Base-by-base conservation (phyloP, 2,797 vertebrate species). In the Lithobates pipiens region DNA sequence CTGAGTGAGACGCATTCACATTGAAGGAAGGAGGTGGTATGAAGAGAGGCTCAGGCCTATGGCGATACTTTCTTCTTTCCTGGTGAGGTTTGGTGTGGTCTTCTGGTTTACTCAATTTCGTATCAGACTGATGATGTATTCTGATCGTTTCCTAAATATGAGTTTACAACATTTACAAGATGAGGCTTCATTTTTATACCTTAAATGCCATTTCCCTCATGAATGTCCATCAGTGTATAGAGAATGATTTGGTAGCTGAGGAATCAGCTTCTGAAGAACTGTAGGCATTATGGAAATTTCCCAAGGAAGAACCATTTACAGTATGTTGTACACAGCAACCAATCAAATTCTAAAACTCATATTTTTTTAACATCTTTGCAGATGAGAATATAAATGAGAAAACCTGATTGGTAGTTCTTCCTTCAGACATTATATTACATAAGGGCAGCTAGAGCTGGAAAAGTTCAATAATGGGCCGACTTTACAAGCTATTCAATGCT, bases 31-130 rank as follows among this genome's bases (percentile, higher is more conserved):
- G 94, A 7, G 95, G 92, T 71, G 96, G 95, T 88, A 97, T 96
- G 92, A 96, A 94, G 84, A 97, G 94, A 27, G 96, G 96, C 80
- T 96, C 95, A 0, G 92, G 94, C 80, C 94, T 92, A 86, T 95
- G 95, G 2, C 94, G 94, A 77, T 95, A 93, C 80, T 94, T 94
- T 82, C 94, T 96, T 91, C 94, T 96, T 68, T 95, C 95, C 3
- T 91, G 92, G 71, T 91, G 87, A 0, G 91, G 86, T 88, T 89
- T 93, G 86, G 91, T 90, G 88, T 81, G 89, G 81, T 95, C 94
- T 63, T 77, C 82, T 42, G 76, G 8, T 27, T 83, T 77, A 88
- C 93, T 93, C 25, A 89, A 90, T 88, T 92, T 94, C 78, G 88
- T 39, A 68, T 82, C 74, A 50, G 85, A 80, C 3, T 84, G 92